These are phyloP conservation scores for Chrosomus eos DNA, from an alignment of 2,797 vertebrate genomes.

Conservation along the genomic window DNA sequence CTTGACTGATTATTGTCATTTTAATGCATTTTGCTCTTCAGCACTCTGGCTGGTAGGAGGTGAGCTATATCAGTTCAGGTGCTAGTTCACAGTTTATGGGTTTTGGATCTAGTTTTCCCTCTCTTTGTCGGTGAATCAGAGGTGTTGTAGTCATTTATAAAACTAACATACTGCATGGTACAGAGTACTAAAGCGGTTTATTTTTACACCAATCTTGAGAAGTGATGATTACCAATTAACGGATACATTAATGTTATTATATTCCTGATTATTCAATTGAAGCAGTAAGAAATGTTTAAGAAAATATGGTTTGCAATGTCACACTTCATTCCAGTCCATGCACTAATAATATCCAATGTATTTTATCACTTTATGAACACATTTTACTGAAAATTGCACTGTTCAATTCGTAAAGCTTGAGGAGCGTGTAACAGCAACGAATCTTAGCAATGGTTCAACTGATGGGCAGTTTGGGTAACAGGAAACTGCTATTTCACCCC, in stretches of 20 bases:
- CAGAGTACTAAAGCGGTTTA: background rate
- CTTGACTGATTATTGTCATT: constrained; percentile 27
- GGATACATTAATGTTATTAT: background rate
- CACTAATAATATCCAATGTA: background rate
- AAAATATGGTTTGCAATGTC: background rate
- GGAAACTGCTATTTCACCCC: background rate
- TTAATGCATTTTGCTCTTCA: constrained; percentile 29
- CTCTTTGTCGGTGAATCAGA: background rate
- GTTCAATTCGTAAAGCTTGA: background rate
- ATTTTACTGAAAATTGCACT: background rate
- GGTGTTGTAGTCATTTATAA: background rate
- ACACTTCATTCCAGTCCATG: background rate
- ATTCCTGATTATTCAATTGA: background rate
- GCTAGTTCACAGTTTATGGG: background rate
- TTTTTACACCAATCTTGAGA: background rate
- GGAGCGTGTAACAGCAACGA: background rate
- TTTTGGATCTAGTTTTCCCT: background rate
- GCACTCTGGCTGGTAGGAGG: background rate
- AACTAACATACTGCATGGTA: background rate
- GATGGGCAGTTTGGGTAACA: background rate
- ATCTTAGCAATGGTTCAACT: background rate
- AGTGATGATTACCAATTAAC: too few species aligned
- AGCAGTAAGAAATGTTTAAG: background rate
- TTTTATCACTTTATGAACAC: background rate
- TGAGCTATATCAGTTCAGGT: constrained; percentile 10